Evolutionary conservation across 2,113 vertebrate genomes (phyloP), one percentile per base, ranked within the genome.

Genomic region (Suncus etruscus): DNA sequence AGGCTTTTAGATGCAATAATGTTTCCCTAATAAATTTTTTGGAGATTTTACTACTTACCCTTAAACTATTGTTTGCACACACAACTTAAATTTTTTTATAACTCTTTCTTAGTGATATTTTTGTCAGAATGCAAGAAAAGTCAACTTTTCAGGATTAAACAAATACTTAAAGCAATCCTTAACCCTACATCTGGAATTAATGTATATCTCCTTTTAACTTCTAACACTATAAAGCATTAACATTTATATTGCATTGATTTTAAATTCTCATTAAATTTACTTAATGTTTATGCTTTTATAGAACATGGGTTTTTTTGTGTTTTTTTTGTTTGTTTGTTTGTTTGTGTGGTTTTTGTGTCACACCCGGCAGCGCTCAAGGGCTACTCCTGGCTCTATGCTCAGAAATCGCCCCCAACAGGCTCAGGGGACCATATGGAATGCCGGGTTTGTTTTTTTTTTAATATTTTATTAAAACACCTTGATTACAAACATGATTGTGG

Each of bases 201-300:
- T 96, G 95, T 92, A 87, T 51, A 83, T 92, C 78, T 81, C 85
- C 82, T 95, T 93, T 94, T 89, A 93, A 92, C 91, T 68, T 81
- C 75, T 91, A 92, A 61, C 27, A 29, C 68, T 92, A 79, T 76
- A 93, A 84, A 92, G 74, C 51, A 78, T 72, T 63, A 4, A 39
- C 47, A 88, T 87, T 93, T 87, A 82, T 82, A 85, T 48, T 85
- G 61, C 74, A n/a, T 68, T 96, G 92, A 89, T 89, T 96, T 94
- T 76, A 92, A 65, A 80, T 93, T 87, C 89, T 74, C 87, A 94
- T 91, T 92, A 91, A 93, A 73, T 94, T 94, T 87, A 16, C 39
- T 89, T 31, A 29, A 31, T 84, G 84, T 91, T 54, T 80, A 3
- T 83, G 15, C 86, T 91, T 87, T 89, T 87, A 89, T 91, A 25